phyloP scores from a whole-genome alignment of 2,797 vertebrate species.

The Ctenopoma kingsleyae region DNA sequence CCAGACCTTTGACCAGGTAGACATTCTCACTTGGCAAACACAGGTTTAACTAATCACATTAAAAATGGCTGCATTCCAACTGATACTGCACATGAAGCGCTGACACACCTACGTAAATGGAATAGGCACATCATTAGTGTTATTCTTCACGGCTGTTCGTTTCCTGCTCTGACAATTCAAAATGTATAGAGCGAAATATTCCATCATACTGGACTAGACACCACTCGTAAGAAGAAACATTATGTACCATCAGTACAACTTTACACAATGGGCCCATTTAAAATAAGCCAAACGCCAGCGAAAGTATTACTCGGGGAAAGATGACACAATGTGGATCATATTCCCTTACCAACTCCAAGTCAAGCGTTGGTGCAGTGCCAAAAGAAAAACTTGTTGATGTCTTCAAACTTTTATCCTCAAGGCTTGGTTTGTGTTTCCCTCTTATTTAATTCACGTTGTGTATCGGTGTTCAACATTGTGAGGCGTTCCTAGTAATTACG shows the following conservation, averaged over 20 bases:
- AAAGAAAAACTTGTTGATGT: not conserved
- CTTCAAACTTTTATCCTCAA: slow-evolving; percentile 1
- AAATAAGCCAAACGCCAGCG: slow-evolving; percentile 16
- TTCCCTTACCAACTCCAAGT: slow-evolving; percentile 10
- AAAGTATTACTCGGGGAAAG: not conserved
- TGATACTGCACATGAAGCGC: too few species aligned
- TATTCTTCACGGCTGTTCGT: not conserved
- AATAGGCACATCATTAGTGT: not conserved
- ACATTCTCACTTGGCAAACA: not conserved
- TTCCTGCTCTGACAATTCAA: not conserved
- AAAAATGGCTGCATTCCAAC: not conserved
- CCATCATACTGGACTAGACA: not conserved
- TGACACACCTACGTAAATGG: not conserved
- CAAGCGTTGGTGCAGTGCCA: not conserved
- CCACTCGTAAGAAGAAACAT: not conserved
- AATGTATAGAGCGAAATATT: not conserved
- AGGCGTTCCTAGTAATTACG: slow-evolving; percentile 4
- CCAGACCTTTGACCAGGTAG: not conserved
- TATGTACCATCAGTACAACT: not conserved
- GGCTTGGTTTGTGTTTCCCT: slow-evolving; percentile 25
- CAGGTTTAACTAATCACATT: not conserved
- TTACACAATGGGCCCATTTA: slow-evolving; percentile 15
- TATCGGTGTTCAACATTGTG: not conserved
- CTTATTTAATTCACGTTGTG: not conserved
- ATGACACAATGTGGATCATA: slow-evolving; percentile 33